These are phyloP conservation scores for Sebastes miniatus DNA, from an alignment of 2,797 vertebrate genomes.

Conservation along the genomic window DNA sequence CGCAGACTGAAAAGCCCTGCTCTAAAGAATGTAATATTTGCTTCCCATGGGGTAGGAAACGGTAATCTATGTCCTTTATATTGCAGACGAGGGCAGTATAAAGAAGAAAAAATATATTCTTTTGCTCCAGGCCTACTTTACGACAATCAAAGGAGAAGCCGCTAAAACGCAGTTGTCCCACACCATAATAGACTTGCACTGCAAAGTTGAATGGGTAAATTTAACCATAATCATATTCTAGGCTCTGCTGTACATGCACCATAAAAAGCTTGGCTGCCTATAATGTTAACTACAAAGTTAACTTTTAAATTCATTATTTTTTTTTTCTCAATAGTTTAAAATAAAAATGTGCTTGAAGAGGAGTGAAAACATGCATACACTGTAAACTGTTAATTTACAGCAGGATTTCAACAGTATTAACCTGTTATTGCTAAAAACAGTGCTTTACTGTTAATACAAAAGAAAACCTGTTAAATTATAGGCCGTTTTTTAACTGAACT, in stretches of 20 bases:
- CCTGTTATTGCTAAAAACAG: too few species aligned
- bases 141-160: slow-evolving; percentile 73
- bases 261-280: background rate
- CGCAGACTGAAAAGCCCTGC: slow-evolving; percentile 89
- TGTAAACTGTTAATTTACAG: too few species aligned
- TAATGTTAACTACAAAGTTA: slow-evolving; percentile 5
- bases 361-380: background rate
- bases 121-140: slow-evolving; percentile 86
- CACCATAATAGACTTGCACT: slow-evolving; percentile 66
- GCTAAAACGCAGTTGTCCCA: slow-evolving; percentile 67
- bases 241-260: slow-evolving; percentile 15
- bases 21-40: slow-evolving; percentile 97
- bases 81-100: slow-evolving; percentile 66
- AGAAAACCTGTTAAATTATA: too few species aligned
- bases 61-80: slow-evolving; percentile 80
- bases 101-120: slow-evolving; percentile 88
- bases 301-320: background rate
- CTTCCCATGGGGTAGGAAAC: slow-evolving; percentile 83
- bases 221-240: slow-evolving; percentile 54
- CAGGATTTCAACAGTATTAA: too few species aligned
- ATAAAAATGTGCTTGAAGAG: background rate
- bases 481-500: too few species aligned
- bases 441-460: too few species aligned
- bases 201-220: slow-evolving; percentile 41
- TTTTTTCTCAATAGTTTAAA: background rate